Evolutionary conservation across 2,888 invertebrate species (phyloP).

Genomic region (Belgica antarctica): DNA sequence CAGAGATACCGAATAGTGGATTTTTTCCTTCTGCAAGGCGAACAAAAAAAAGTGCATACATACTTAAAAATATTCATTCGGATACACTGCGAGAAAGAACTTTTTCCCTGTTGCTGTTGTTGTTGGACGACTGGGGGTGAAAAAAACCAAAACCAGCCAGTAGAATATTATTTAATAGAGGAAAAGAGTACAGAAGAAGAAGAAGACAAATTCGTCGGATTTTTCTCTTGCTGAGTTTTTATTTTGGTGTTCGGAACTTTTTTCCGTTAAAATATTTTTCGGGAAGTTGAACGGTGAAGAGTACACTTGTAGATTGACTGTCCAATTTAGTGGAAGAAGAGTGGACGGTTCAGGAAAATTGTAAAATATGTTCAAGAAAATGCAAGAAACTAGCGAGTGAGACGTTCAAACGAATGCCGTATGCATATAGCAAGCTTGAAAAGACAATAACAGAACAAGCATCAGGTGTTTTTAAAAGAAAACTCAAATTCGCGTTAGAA

Average conservation of each 20-base stretch:
- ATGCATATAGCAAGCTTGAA: neutral
- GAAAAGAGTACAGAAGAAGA: neutral
- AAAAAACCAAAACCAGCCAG: constrained; percentile 20
- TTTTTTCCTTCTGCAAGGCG: neutral
- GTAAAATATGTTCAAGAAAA: neutral
- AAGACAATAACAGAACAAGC: neutral
- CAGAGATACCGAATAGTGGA: neutral
- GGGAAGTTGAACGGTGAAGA: constrained; percentile 39
- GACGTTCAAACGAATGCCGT: neutral
- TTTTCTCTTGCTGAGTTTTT: constrained; percentile 24
- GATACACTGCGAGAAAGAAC: constrained; percentile 35
- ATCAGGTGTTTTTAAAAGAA: too few relatives aligned
- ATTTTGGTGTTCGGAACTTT: constrained; percentile 40
- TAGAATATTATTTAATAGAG: constrained; percentile 41
- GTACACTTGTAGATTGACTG: constrained; percentile 44
- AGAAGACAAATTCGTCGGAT: constrained; percentile 37
- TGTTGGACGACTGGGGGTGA: neutral
- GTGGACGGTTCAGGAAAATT: neutral
- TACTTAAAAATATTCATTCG: constrained; percentile 31
- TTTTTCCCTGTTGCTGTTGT: too few relatives aligned
- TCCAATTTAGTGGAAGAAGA: constrained; percentile 40
- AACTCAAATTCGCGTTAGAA: too few relatives aligned
- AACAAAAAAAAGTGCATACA: constrained; percentile 38
- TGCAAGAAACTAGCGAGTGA: neutral
- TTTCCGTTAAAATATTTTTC: constrained; percentile 41